A percentile compares a stretch with the other conserved stretches of the same genome.
phyloP scores from a whole-genome alignment of 2,888 invertebrate species.

The Elaeidobius kamerunicus region DNA sequence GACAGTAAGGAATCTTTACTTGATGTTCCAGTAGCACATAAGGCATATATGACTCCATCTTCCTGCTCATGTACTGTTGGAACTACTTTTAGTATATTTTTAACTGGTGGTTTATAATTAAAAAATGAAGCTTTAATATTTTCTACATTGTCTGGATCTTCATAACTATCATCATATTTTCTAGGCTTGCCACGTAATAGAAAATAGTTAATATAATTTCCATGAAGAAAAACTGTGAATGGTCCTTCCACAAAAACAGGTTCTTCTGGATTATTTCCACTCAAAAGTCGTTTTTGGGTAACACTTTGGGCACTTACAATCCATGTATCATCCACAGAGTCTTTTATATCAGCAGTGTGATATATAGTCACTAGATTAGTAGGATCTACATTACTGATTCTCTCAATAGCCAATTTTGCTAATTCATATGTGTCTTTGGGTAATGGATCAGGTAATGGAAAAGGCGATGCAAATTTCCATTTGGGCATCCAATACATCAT shows the following conservation, averaged over 20 bases:
- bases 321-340: constrained; percentile 86
- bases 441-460: constrained; percentile 73
- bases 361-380: constrained; percentile 48
- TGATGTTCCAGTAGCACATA: constrained; percentile 90
- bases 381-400: constrained; percentile 79
- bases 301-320: constrained; percentile 84
- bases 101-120: constrained; percentile 49
- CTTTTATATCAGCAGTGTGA: constrained; percentile 63
- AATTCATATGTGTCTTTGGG: constrained; percentile 74
- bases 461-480: constrained; percentile 86
- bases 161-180: constrained; percentile 49
- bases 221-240: constrained; percentile 73
- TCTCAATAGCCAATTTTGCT: constrained; percentile 76
- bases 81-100: constrained; percentile 45
- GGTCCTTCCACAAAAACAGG: constrained; percentile 84
- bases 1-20: constrained; percentile 89
- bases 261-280: constrained; percentile 57
- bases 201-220: constrained; percentile 78
- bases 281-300: constrained; percentile 67
- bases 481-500: constrained; percentile 95
- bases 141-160: constrained; percentile 72
- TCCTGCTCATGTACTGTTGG: constrained; percentile 87
- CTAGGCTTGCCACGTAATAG: constrained; percentile 70
- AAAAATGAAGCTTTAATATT: constrained; percentile 59
- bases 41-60: constrained; percentile 82